A percentile compares a stretch with the other conserved stretches of the same genome.
These are phyloP conservation scores for Ptychadena robeensis DNA, from an alignment of 2,797 vertebrate genomes.

Conservation along the genomic window DNA sequence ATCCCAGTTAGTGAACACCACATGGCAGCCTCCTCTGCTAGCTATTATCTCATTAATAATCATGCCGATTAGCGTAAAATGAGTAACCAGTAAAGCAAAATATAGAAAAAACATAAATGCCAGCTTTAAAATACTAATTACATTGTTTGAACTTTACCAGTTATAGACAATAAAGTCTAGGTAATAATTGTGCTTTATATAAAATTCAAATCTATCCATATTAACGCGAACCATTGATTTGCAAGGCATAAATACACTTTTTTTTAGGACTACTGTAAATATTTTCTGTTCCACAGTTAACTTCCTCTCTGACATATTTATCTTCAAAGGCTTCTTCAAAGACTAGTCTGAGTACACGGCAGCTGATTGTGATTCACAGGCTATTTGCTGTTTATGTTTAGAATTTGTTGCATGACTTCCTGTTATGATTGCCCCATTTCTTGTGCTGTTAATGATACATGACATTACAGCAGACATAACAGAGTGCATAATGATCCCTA, in stretches of 20 bases:
- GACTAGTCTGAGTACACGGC: not conserved
- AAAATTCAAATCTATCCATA: not conserved
- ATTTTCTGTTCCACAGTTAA: not conserved
- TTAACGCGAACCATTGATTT: not conserved
- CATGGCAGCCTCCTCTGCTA: no score
- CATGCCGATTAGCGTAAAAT: no score
- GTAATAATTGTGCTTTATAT: no score
- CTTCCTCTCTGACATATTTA: not conserved
- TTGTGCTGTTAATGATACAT: conserved; percentile 30
- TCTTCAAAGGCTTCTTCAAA: conserved; percentile 27
- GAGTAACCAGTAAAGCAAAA: no score
- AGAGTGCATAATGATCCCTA: not conserved
- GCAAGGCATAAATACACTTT: not conserved
- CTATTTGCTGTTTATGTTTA: not conserved
- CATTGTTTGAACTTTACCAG: not conserved
- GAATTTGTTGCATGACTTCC: not conserved
- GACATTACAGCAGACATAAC: conserved; percentile 7
- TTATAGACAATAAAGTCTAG: no score
- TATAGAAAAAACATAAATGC: no score
- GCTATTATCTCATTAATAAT: no score
- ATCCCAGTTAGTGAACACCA: no score
- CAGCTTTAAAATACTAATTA: no score
- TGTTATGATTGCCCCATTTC: not conserved
- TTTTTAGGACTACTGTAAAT: not conserved
- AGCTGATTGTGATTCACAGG: conserved; percentile 3